These are phyloP conservation scores for Eupithecia subfuscata DNA, from an alignment of 2,888 invertebrate species.

Conservation along the genomic window DNA sequence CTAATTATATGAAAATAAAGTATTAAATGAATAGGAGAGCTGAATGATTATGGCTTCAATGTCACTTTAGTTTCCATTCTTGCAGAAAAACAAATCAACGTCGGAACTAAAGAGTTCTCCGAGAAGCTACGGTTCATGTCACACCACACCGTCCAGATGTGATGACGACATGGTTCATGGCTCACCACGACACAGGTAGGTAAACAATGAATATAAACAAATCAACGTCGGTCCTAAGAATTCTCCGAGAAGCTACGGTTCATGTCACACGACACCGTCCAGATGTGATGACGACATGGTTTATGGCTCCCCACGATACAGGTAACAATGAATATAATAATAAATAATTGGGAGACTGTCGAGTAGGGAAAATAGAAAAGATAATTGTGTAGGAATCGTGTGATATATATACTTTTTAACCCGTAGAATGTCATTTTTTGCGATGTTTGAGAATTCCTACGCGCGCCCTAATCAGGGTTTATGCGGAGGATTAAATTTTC, in stretches of 20 bases:
- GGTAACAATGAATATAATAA: too few relatives aligned
- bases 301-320: slow-evolving; percentile 66
- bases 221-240: slow-evolving; percentile 71
- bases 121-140: slow-evolving; percentile 65
- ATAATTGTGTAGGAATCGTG: too few relatives aligned
- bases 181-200: slow-evolving; percentile 74
- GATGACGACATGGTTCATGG: slow-evolving; percentile 74
- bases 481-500: too few relatives aligned
- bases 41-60: neutral
- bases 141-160: slow-evolving; percentile 65
- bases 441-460: too few relatives aligned
- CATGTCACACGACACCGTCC: slow-evolving; percentile 63
- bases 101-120: slow-evolving; percentile 79
- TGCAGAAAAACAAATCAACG: slow-evolving; percentile 80
- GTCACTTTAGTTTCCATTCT: slow-evolving; percentile 14
- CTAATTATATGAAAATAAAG: too few relatives aligned
- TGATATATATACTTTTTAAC: too few relatives aligned
- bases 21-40: too few relatives aligned
- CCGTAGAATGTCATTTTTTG: too few relatives aligned
- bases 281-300: slow-evolving; percentile 75
- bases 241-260: slow-evolving; percentile 70
- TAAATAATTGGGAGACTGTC: too few relatives aligned
- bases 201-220: neutral
- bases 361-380: too few relatives aligned
- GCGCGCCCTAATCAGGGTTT: too few relatives aligned